Evolutionary conservation across 1,140 invertebrate species (phyloP).

Genomic region (Lysiphlebus fabarum): DNA sequence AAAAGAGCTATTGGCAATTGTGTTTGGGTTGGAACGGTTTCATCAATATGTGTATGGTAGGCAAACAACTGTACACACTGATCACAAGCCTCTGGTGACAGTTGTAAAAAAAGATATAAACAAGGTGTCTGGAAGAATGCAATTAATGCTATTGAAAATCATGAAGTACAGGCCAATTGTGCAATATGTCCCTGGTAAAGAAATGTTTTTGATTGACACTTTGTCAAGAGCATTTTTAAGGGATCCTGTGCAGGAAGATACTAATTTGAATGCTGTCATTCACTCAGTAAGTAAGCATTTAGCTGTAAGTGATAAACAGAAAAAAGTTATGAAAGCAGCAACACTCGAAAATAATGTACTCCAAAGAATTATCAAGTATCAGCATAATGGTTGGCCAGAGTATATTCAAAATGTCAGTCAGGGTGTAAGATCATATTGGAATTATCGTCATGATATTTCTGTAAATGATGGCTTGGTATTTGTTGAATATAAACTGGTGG

Average conservation of each 20-base stretch:
- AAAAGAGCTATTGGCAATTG: constrained; percentile 56
- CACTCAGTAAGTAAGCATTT: constrained; percentile 5
- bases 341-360: neutral
- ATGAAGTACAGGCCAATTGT: constrained; percentile 41
- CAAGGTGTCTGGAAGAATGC: constrained; percentile 44
- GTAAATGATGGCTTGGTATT: constrained; percentile 36
- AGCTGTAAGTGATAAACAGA: neutral
- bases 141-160: constrained; percentile 50
- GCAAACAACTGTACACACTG: constrained; percentile 48
- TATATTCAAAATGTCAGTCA: constrained; percentile 23
- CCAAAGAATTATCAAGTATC: neutral
- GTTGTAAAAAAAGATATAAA: constrained; percentile 47
- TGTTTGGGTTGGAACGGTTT: constrained; percentile 48
- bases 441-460: constrained; percentile 27
- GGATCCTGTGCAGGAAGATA: constrained; percentile 6
- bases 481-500: constrained; percentile 34
- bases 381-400: neutral
- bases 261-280: constrained; percentile 15
- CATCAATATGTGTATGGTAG: constrained; percentile 45
- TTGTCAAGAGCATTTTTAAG: constrained; percentile 31
- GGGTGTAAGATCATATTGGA: constrained; percentile 29
- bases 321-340: neutral
- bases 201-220: constrained; percentile 35
- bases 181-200: constrained; percentile 30
- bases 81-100: constrained; percentile 50